These are phyloP conservation scores for Drosophila picticornis DNA, from an alignment of 2,888 invertebrate genomes.

Conservation along the genomic window DNA sequence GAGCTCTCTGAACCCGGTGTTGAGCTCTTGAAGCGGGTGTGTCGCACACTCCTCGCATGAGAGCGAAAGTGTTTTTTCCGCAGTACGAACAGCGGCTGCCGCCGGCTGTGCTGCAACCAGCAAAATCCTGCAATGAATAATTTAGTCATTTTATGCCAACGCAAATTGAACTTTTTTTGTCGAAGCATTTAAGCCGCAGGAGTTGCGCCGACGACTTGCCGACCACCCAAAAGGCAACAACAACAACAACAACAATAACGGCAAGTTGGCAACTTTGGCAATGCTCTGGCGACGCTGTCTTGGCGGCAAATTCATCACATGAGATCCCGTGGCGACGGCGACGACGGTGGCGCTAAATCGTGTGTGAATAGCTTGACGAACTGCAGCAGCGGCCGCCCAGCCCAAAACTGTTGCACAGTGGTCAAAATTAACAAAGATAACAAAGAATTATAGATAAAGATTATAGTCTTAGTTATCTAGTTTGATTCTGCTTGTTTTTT, in stretches of 20 bases:
- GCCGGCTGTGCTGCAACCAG: conserved; percentile 28
- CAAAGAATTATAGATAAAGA: not conserved
- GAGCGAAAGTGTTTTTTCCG: conserved; percentile 74
- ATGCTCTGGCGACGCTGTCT: conserved; percentile 58
- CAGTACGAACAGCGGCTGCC: conserved; percentile 13
- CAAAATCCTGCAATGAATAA: conserved; percentile 80
- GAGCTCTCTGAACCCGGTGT: conserved; percentile 57
- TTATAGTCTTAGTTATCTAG: not conserved
- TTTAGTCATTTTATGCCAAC: conserved; percentile 73
- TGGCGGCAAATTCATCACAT: conserved; percentile 80
- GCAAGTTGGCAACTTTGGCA: conserved; percentile 14
- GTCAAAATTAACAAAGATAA: not conserved
- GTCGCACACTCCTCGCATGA: conserved; percentile 28
- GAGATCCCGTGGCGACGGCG: conserved; percentile 70
- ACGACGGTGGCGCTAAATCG: conserved; percentile 67
- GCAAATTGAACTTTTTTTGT: conserved; percentile 60
- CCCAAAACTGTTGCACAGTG: conserved; percentile 42
- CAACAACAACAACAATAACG: conserved; percentile 19
- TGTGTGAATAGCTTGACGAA: conserved; percentile 79
- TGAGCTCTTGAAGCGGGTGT: conserved; percentile 37
- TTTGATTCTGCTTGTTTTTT: not conserved
- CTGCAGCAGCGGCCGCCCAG: conserved; percentile 53
- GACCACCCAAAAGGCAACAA: conserved; percentile 62
- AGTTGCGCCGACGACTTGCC: conserved; percentile 48
- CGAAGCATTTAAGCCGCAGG: conserved; percentile 76